Base-by-base conservation (phyloP, 1,140 invertebrate species). In the Drosophila busckii region DNA sequence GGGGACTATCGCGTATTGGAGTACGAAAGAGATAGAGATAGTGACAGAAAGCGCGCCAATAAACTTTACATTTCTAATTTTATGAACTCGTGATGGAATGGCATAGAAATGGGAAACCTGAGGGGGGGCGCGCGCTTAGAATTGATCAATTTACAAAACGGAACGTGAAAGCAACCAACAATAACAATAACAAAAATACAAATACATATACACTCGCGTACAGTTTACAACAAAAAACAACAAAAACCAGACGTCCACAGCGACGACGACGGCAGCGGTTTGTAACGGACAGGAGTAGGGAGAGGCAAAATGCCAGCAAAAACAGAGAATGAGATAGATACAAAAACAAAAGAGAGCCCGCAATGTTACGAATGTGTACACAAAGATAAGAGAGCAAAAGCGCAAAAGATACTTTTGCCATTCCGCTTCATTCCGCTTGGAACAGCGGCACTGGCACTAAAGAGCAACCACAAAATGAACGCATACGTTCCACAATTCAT, bases 211-310 rank as follows among this genome's bases (percentile, higher is more conserved):
- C 46, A 59, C 13, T 52, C 59, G 52, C 53, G 62, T 69, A 69
- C 62, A 69, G 52, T 61, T 61, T 50, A 56, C 60, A 45, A 49
- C 50, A 28, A 50, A 59, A 32, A 44, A 45, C 19, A 49, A 53
- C 46, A 50, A 52, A 38, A 63, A 16, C 19, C 10, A 38, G 23
- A n/a, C 15, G 8, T 37, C 40, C 28, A 29, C 32, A 25, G 20
- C 17, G 20, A 46, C 19, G 22, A 40, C 50, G 26, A 55, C 50
- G 17, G 28, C 46, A 54, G 10, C 23, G 25, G 75, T 75, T 82
- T 82, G 75, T 82, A 73, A 82, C 69, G 75, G 82, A 82, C 65
- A 63, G 73, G 71, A 69, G 75, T 82, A 65, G 75, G 76, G 75
- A 80, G 73, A 60, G 69, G 44, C 53, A 60, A 49, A 76, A 61